These are phyloP conservation scores for Pasiphila rectangulata DNA, from an alignment of 2,888 invertebrate genomes.

Conservation along the genomic window DNA sequence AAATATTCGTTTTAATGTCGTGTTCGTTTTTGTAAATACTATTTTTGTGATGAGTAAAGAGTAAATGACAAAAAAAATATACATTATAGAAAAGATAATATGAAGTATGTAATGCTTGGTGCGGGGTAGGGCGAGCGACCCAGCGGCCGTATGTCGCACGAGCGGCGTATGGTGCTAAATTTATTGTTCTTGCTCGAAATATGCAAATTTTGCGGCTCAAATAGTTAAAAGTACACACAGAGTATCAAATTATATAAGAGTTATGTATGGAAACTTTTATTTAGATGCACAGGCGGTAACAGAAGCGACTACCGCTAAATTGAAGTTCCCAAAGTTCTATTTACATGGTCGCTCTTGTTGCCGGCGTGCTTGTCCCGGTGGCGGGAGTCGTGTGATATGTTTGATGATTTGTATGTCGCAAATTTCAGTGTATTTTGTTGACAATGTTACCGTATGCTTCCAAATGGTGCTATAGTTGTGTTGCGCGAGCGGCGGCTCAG, in stretches of 20 bases:
- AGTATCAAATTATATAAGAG: constrained; percentile 25
- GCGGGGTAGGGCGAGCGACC: constrained; percentile 32
- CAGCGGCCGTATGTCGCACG: constrained; percentile 11
- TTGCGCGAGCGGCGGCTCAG: constrained; percentile 7
- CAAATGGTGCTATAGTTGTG: constrained; percentile 12
- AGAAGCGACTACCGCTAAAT: constrained; percentile 11
- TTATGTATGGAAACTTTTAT: constrained; percentile 23
- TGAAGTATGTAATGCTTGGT: constrained; percentile 36
- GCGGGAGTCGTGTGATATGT: constrained; percentile 12
- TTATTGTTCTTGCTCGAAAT: constrained; percentile 34
- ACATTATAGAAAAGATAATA: constrained; percentile 34
- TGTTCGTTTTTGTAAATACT: constrained; percentile 70
- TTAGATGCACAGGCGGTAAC: constrained; percentile 23
- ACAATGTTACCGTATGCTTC: constrained; percentile 18
- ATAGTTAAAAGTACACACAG: constrained; percentile 28
- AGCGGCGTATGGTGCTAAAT: constrained; percentile 31
- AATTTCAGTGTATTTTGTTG: constrained; percentile 25
- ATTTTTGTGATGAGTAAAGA: constrained; percentile 68
- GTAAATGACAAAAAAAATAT: constrained; percentile 72
- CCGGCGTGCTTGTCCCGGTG: constrained; percentile 12
- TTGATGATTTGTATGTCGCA: constrained; percentile 9
- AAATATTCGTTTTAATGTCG: constrained; percentile 66
- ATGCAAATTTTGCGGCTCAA: constrained; percentile 38
- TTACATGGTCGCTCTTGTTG: constrained; percentile 13
- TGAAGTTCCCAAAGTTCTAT: constrained; percentile 13